Evolutionary conservation across 2,797 vertebrate genomes (phyloP).

Genomic region (Apogon talboti): DNA sequence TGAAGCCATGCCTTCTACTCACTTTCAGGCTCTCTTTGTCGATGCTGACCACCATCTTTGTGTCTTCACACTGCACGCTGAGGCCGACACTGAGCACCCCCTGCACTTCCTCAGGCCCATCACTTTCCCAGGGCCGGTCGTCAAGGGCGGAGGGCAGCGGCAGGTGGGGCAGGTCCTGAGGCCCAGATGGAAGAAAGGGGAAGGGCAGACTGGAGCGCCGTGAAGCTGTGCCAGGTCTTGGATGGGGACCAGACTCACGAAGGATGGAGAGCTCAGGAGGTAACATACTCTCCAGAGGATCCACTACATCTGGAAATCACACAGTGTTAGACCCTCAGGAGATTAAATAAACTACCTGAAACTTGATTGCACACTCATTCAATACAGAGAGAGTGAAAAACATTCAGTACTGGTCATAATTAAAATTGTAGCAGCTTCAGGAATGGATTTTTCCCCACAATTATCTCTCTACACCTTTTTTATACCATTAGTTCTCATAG

Average conservation of each 20-base stretch:
- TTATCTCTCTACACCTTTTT: no score
- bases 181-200: conserved; percentile 69
- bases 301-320: conserved; percentile 72
- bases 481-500: no score
- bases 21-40: conserved; percentile 92
- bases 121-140: conserved; percentile 57
- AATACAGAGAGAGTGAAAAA: conserved; percentile 32
- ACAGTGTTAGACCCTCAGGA: conserved; percentile 23
- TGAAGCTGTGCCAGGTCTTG: conserved; percentile 54
- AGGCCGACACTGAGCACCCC: conserved; percentile 80
- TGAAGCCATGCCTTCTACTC: conserved; percentile 36
- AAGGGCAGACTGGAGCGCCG: conserved; percentile 76
- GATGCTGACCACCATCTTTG: conserved; percentile 90
- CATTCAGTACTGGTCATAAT: background rate
- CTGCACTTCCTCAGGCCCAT: conserved; percentile 85
- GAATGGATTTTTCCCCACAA: background rate
- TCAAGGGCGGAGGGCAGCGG: conserved; percentile 26
- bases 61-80: conserved; percentile 89
- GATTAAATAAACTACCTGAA: background rate
- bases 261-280: conserved; percentile 88
- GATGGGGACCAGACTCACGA: conserved; percentile 67
- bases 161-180: conserved; percentile 54
- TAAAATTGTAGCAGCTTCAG: background rate
- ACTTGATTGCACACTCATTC: conserved; percentile 14
- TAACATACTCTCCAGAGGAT: conserved; percentile 71